These are phyloP conservation scores for Parus major DNA, from an alignment of 2,113 vertebrate genomes.

Conservation along the genomic window DNA sequence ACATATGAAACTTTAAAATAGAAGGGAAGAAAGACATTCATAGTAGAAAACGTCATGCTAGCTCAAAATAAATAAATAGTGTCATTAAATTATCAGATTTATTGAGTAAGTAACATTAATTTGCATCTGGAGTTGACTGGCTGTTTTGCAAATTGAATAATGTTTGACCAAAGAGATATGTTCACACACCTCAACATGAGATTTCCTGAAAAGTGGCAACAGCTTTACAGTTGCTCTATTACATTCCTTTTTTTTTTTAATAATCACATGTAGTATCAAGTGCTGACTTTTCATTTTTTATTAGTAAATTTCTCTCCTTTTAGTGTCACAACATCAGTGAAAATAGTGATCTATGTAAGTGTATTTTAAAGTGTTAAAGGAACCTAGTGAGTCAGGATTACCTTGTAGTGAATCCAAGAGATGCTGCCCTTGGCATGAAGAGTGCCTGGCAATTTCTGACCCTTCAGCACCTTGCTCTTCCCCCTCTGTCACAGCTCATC, in stretches of 20 bases:
- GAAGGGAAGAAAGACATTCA: not conserved
- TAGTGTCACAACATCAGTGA: not conserved
- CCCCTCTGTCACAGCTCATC: not conserved
- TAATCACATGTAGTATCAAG: not conserved
- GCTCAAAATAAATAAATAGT: not conserved
- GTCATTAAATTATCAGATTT: not conserved
- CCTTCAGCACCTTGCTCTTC: not conserved
- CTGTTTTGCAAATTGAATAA: not conserved
- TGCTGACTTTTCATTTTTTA: not conserved
- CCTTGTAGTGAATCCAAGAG: not conserved
- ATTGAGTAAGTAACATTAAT: not conserved
- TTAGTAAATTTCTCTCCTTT: not conserved
- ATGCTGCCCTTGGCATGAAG: not conserved
- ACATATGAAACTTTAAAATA: not conserved
- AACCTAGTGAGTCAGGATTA: not conserved
- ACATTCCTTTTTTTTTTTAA: not conserved
- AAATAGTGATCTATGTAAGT: not conserved
- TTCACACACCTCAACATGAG: not conserved
- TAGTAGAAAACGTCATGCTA: fast-evolving
- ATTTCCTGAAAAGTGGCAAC: not conserved
- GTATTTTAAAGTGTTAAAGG: not conserved
- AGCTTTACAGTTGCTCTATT: not conserved
- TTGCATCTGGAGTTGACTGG: not conserved
- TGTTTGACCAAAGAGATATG: not conserved
- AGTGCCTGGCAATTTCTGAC: not conserved